Evolutionary conservation across 2,888 invertebrate genomes (phyloP).

Genomic region (Cremastinae sp.): DNA sequence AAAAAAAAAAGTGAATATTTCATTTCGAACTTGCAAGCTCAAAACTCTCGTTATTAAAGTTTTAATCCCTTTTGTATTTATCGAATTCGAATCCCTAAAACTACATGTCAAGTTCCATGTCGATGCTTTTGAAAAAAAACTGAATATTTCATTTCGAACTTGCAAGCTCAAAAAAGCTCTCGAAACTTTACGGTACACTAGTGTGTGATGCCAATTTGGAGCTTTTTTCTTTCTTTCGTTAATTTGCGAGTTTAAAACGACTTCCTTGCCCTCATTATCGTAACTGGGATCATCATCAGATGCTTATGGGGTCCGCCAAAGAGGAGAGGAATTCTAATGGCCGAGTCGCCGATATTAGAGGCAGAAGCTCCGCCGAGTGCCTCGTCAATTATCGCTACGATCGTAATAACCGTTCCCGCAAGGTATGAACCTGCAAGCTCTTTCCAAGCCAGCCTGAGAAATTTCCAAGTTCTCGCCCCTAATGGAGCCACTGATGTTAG

Average conservation of each 20-base stretch:
- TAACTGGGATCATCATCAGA: background rate
- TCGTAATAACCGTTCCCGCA: slow-evolving; percentile 64
- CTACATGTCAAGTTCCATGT: too few relatives aligned
- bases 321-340: slow-evolving; percentile 38
- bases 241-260: too few relatives aligned
- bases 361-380: slow-evolving; percentile 36
- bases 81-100: background rate
- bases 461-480: slow-evolving; percentile 42
- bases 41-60: background rate
- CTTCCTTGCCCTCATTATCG: background rate
- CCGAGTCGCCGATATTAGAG: slow-evolving; percentile 2
- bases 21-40: background rate
- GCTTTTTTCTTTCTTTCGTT: too few relatives aligned
- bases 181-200: too few relatives aligned
- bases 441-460: slow-evolving; percentile 23
- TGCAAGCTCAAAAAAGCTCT: slow-evolving; percentile 4
- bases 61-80: background rate
- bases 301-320: slow-evolving; percentile 6
- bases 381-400: slow-evolving; percentile 67
- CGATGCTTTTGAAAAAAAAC: too few relatives aligned
- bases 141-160: too few relatives aligned
- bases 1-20: too few relatives aligned
- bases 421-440: slow-evolving; percentile 20
- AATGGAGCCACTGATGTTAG: slow-evolving; percentile 45
- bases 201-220: too few relatives aligned